Evolutionary conservation across 2,888 invertebrate species (phyloP).

Genomic region (Zygothrica quintamaculata): DNA sequence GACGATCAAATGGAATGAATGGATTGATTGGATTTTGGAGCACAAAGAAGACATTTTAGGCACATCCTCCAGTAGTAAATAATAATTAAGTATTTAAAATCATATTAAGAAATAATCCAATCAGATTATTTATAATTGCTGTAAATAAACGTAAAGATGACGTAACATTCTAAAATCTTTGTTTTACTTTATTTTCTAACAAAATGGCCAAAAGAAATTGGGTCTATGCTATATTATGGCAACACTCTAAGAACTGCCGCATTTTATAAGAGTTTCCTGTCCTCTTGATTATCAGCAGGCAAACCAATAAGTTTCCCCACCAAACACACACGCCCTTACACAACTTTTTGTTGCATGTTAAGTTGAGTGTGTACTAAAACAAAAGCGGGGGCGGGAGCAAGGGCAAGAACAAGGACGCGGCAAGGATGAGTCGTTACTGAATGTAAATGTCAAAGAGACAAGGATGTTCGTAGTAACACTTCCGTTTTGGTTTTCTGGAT

Average conservation of each 20-base stretch:
- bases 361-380: too few relatives aligned
- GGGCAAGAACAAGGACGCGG: constrained; percentile 9
- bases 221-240: too few relatives aligned
- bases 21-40: constrained; percentile 83
- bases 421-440: constrained; percentile 1
- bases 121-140: too few relatives aligned
- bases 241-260: too few relatives aligned
- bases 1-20: constrained; percentile 86
- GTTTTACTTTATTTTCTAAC: too few relatives aligned
- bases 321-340: too few relatives aligned
- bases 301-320: constrained; percentile 58
- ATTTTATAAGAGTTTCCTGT: constrained; percentile 65
- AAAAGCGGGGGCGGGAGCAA: background rate
- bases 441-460: constrained; percentile 68
- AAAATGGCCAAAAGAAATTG: constrained; percentile 39
- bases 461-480: constrained; percentile 44
- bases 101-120: too few relatives aligned
- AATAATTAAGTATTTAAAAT: too few relatives aligned
- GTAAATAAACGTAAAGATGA: too few relatives aligned
- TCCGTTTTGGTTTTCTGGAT: constrained; percentile 27
- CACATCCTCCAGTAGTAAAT: too few relatives aligned
- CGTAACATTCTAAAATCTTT: too few relatives aligned
- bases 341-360: constrained; percentile 49
- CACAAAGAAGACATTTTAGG: constrained; percentile 12
- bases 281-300: constrained; percentile 57